Base-by-base conservation (phyloP, 1,140 invertebrate species). In the Drosophila busckii region DNA sequence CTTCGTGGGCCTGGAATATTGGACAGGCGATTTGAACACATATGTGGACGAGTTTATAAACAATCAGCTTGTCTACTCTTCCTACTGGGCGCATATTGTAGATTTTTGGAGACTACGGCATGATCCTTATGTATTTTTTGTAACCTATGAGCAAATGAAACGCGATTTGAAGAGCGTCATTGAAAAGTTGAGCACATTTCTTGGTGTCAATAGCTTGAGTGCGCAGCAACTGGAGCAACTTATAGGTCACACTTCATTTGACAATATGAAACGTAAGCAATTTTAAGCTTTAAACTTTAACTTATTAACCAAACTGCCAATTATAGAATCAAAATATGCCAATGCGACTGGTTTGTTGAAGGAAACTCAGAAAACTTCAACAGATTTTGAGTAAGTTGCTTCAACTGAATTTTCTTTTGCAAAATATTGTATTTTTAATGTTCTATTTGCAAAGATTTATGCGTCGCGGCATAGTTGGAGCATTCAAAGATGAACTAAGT, bases 61-160 rank as follows among this genome's bases (percentile, higher is more conserved):
- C 1, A 23, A 58, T 52, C 20, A 28, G 3, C 13, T 46, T 0
- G 0, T 7, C 0, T 58, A 26, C 8, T 31, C 15, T n/a, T 55
- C 59, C 3, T 50, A 6, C n/a, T 66, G 59, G 52, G 7, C 44
- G 1, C 63, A 67, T 17, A 4, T 63, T 2, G 2, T 63, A 0
- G 59, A 67, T 12, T 67, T 63, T 38, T 52, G 56, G 26, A 26
- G 25, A 19, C 56, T 67, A 45, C 42, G 62, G 0, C 22, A 9
- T 1, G 16, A 62, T 2, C n/a, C 32, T 1, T 38, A 62, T 8
- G 37, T 66, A n/a, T 62, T 62, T 13, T 62, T 49, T 38, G 31
- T 45, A 1, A 66, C 50, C 6, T 66, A 44, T 3, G 58, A 66
- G 13, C 49, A 62, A 25, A 66, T 66, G 62, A 38, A 32, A 12